phyloP scores from a whole-genome alignment of 2,113 vertebrate species.

The Mixornis gularis region DNA sequence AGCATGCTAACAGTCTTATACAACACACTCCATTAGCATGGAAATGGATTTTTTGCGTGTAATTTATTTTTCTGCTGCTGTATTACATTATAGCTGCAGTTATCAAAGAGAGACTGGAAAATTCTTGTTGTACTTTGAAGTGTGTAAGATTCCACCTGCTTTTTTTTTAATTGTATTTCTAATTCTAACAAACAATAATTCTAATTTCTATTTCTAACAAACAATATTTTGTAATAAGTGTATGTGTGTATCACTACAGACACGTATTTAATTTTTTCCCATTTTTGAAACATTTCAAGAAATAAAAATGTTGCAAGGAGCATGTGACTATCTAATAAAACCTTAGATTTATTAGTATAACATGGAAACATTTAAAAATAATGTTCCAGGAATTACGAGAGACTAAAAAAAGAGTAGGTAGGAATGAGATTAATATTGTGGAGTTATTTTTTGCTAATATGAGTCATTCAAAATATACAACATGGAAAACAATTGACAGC shows the following conservation, averaged over 20 bases:
- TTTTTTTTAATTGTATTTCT: background rate
- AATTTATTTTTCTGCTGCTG: conserved; percentile 50
- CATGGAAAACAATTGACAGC: background rate
- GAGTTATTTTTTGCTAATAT: background rate
- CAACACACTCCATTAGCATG: conserved; percentile 58
- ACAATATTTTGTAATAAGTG: background rate
- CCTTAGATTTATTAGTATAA: conserved; percentile 20
- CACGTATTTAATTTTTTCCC: background rate
- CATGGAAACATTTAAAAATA: background rate
- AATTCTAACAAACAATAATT: conserved; percentile 21
- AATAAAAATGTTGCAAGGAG: background rate
- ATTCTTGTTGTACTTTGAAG: conserved; percentile 18
- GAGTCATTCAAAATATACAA: background rate
- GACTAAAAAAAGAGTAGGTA: background rate
- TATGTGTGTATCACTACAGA: background rate
- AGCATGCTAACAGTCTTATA: conserved; percentile 29
- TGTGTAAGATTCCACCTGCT: background rate
- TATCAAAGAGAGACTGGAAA: conserved; percentile 24
- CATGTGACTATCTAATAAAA: background rate
- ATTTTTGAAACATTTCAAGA: conserved; percentile 21
- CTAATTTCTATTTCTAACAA: conserved; percentile 26
- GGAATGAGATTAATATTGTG: background rate
- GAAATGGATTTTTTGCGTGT: conserved; percentile 57
- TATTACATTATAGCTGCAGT: conserved; percentile 43
- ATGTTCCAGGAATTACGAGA: background rate